Evolutionary conservation across 2,797 vertebrate species (phyloP), one percentile per base, ranked within the genome.

Genomic region (Meda fulgida): DNA sequence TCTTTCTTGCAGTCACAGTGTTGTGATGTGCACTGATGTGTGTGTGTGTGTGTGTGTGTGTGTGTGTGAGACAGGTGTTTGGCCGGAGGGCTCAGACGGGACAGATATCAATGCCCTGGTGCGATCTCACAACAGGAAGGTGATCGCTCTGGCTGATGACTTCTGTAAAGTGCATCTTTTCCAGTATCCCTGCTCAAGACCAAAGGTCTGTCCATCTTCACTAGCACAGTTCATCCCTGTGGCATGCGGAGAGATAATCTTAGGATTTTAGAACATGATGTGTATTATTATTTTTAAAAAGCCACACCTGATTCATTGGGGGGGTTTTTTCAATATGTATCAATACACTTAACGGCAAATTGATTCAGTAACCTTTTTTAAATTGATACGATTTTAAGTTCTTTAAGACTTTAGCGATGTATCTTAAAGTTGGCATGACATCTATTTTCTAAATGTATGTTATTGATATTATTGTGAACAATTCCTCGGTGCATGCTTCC

Each of bases 161-260:
- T 99, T 99, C 92, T 99, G 98, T 92, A 99, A 99, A 94, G 98
- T 99, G 84, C 98, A 99, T 88, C 95, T 99, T 89, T 99, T 99
- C 91, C 94, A 97, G 85, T 99, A 98, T 91, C 98, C 98, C 36
- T 99, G 98, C 92, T 98, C 97, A 87, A 97, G 96, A 83, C 91
- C 96, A 89, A 99, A 99, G 97, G 98, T 99, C 89, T 91, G 90
- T 85, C 31, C n/a, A 7, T 31, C 14, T 18, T 63, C 63, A 7
- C 51, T 16, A 6, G 19, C 38, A 18, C 4, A 7, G 14, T 65
- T 58, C 1, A 2, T 13, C 53, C 8, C 53, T 23, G 4, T 58
- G 53, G 53, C 53, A 23, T 23, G 53, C 7, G 1, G 21, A 58
- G 53, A n/a, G 21, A 53, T 53, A 0, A 7, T 51, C 48, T 7